Percentiles rank a stretch among this genome's conserved stretches.
Conservation (phyloP, 35 echinoderm and acorn worm genomes). For the Diadema setosum region DNA sequence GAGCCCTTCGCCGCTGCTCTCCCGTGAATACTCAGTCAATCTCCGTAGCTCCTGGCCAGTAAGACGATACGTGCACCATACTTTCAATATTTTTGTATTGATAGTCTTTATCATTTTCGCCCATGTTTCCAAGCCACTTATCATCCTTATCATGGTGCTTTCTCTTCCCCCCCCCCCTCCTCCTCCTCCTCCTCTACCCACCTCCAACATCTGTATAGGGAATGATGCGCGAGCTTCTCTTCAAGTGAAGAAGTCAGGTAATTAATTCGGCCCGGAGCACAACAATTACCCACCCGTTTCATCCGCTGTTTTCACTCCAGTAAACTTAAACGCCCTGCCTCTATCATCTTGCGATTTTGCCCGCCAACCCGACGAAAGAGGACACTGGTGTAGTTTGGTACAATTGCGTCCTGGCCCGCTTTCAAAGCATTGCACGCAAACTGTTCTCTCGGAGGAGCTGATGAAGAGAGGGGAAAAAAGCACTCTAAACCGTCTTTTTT, state of each 20-base stretch:
- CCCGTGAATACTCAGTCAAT: background rate
- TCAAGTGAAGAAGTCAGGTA: background rate
- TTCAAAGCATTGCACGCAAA: background rate
- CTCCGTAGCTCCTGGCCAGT: background rate
- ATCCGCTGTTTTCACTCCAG: background rate
- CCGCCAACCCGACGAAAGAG: background rate
- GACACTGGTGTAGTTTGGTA: background rate
- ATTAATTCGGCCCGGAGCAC: conserved; percentile 6
- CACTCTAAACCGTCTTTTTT: background rate
- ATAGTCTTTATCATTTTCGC: conserved; percentile 4
- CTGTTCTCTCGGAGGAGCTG: background rate
- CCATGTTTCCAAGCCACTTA: too few relatives aligned
- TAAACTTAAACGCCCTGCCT: conserved; percentile 3
- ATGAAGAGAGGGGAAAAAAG: background rate
- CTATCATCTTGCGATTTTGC: background rate
- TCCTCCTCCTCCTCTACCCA: background rate
- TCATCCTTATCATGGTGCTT: background rate
- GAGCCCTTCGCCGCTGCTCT: background rate
- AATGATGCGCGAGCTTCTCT: background rate
- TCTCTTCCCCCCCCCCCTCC: background rate
- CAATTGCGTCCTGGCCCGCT: background rate
- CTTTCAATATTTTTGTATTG: background rate
- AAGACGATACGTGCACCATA: background rate
- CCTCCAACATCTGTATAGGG: background rate
- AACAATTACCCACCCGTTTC: conserved; percentile 16